Percentiles rank a stretch among this genome's conserved stretches.
Conservation (phyloP, 2,888 invertebrate genomes). For the Heteromyza rotundicornis region DNA sequence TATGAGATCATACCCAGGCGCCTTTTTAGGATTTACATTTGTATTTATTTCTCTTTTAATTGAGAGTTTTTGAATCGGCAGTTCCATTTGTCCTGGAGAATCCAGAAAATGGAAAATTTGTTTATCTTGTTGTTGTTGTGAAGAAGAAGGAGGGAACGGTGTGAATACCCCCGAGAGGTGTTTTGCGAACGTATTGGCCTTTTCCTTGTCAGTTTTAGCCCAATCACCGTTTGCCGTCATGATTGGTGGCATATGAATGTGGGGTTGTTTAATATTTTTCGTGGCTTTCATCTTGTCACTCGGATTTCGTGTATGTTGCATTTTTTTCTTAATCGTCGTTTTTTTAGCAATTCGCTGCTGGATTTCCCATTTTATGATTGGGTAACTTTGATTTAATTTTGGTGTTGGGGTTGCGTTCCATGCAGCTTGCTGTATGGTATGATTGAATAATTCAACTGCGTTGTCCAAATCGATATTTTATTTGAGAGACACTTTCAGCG, state of each 20-base stretch:
- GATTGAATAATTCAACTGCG: background rate
- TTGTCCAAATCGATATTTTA: background rate
- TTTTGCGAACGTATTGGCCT: background rate
- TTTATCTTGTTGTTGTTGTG: too few species aligned
- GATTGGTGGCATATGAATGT: background rate
- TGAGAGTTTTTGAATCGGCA: background rate
- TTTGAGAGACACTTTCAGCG: background rate
- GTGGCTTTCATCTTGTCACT: background rate
- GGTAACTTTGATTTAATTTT: background rate
- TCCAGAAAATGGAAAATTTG: too few species aligned
- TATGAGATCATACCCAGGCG: background rate
- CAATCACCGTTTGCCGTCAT: background rate
- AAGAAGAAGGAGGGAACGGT: too few species aligned
- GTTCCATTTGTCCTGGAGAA: background rate
- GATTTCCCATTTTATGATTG: background rate
- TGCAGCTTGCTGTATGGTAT: background rate
- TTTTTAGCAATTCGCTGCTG: background rate
- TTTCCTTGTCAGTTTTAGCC: background rate
- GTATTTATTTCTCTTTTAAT: background rate
- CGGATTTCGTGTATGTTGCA: background rate
- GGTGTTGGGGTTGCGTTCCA: background rate
- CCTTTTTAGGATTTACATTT: background rate
- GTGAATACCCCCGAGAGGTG: background rate
- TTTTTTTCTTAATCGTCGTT: conserved; percentile 12
- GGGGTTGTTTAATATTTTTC: background rate